Conservation (phyloP, 2,888 invertebrate species). For the Brenthis ino region DNA sequence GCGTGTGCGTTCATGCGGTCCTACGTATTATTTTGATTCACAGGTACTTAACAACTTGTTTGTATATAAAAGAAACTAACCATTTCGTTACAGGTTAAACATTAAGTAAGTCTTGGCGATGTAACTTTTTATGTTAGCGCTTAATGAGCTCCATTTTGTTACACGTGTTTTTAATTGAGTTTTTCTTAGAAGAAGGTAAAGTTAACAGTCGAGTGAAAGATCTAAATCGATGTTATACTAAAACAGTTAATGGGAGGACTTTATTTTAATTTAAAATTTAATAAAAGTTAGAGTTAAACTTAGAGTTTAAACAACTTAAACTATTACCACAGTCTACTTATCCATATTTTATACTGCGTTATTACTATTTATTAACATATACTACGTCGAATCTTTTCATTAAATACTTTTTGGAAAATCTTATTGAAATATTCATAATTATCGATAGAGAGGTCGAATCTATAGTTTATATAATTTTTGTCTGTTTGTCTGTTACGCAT, state of each 20-base stretch:
- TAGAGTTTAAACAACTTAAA: too few species aligned
- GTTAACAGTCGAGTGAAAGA: constrained; percentile 9
- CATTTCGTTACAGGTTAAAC: neutral
- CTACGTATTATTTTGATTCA: neutral
- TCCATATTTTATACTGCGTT: too few species aligned
- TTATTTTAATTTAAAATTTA: neutral
- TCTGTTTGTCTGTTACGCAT: too few species aligned
- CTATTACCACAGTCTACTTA: too few species aligned
- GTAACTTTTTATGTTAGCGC: constrained; percentile 13
- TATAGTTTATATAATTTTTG: too few species aligned
- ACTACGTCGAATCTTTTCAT: too few species aligned
- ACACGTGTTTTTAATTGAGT: constrained; percentile 24
- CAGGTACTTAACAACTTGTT: neutral
- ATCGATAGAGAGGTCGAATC: too few species aligned
- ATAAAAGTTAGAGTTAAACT: too few species aligned
- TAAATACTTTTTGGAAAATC: too few species aligned
- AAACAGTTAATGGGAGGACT: neutral
- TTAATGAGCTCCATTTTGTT: constrained; percentile 20
- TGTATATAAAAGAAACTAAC: neutral
- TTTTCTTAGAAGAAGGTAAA: neutral
- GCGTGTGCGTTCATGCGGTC: too few species aligned
- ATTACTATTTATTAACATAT: too few species aligned
- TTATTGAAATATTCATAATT: too few species aligned
- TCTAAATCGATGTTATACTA: neutral
- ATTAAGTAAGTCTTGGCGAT: constrained; percentile 1